phyloP scores from a whole-genome alignment of 2,888 invertebrate genomes.

The Copidosoma aretas region DNA sequence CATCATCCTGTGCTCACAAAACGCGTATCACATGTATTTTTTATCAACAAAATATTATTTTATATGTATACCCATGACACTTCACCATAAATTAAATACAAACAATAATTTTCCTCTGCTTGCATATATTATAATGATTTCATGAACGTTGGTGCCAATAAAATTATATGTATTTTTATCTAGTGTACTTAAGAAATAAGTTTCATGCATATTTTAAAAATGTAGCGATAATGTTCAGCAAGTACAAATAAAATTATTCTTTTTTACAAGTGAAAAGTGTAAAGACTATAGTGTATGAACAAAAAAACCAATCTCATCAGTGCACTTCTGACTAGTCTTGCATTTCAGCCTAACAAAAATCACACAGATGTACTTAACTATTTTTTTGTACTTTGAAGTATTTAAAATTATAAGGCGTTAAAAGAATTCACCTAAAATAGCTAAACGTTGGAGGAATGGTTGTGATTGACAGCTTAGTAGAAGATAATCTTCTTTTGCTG shows the following conservation, averaged over 20 bases:
- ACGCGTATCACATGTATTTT: too few relatives aligned
- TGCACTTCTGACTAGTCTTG: slow-evolving; percentile 27
- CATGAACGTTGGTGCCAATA: too few relatives aligned
- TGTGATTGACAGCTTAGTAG: slow-evolving; percentile 81
- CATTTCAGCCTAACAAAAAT: neutral
- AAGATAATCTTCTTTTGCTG: slow-evolving; percentile 71
- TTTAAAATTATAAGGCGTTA: slow-evolving; percentile 37
- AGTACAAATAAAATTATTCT: slow-evolving; percentile 2
- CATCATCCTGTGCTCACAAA: too few relatives aligned
- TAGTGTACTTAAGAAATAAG: too few relatives aligned
- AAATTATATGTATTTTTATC: too few relatives aligned
- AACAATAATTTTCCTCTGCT: too few relatives aligned
- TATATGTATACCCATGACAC: too few relatives aligned
- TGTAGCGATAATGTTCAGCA: neutral
- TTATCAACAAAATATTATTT: too few relatives aligned
- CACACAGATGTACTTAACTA: slow-evolving; percentile 20
- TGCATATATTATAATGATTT: too few relatives aligned
- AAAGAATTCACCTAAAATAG: slow-evolving; percentile 81
- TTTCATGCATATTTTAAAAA: neutral
- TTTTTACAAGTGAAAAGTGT: slow-evolving; percentile 4
- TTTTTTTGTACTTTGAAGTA: neutral
- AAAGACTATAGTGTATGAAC: slow-evolving; percentile 17
- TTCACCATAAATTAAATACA: too few relatives aligned
- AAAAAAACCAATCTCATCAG: slow-evolving; percentile 19
- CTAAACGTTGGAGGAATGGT: slow-evolving; percentile 79